Conservation (phyloP, 2,888 invertebrate genomes). For the Pyrocoelia pectoralis region DNA sequence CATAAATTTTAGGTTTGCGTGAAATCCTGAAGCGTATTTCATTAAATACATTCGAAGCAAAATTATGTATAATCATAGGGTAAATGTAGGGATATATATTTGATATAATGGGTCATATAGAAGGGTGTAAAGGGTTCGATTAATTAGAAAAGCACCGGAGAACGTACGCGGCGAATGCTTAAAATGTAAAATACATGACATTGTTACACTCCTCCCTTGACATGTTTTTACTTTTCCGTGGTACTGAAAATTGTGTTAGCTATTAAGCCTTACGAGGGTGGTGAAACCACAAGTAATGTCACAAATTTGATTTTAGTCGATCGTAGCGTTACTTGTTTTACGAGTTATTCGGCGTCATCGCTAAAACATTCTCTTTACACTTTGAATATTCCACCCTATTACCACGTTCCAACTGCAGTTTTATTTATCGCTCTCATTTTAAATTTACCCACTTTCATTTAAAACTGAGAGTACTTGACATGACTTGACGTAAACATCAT, state of each 20-base stretch:
- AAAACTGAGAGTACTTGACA: too few species aligned
- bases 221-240: not conserved
- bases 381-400: too few species aligned
- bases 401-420: too few species aligned
- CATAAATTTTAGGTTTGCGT: slow-evolving; percentile 1
- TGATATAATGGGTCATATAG: not conserved
- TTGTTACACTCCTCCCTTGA: slow-evolving; percentile 1
- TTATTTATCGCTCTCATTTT: too few species aligned
- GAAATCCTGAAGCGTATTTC: not conserved
- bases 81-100: not conserved
- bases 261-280: not conserved
- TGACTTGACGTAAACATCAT: too few species aligned
- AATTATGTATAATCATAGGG: not conserved
- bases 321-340: too few species aligned
- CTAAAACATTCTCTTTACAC: too few species aligned
- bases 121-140: not conserved
- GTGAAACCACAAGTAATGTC: not conserved
- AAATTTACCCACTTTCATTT: too few species aligned
- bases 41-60: not conserved
- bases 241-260: not conserved
- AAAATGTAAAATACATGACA: slow-evolving; percentile 1
- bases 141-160: not conserved
- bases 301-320: not conserved
- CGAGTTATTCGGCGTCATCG: too few species aligned
- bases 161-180: not conserved